These are phyloP conservation scores for Julus scanicus DNA, from an alignment of 2,888 invertebrate genomes.

Conservation along the genomic window DNA sequence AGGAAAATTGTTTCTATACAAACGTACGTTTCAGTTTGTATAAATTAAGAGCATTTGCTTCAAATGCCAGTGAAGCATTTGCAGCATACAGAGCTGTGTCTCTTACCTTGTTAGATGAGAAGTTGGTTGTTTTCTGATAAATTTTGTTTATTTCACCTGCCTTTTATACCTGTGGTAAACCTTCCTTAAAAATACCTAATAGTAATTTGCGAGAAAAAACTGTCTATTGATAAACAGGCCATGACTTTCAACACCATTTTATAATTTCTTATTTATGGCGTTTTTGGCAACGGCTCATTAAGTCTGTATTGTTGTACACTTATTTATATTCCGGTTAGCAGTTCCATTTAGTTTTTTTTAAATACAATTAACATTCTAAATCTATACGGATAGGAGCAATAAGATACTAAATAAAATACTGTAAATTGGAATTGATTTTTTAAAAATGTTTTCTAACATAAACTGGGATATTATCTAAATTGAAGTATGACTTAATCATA, in stretches of 20 bases:
- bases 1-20: too few species aligned
- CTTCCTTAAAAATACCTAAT: neutral
- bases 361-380: neutral
- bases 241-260: slow-evolving; percentile 40
- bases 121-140: neutral
- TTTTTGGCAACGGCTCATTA: neutral
- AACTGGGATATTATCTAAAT: too few species aligned
- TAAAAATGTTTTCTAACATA: too few species aligned
- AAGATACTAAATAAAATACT: too few species aligned
- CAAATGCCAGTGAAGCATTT: too few species aligned
- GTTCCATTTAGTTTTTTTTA: neutral
- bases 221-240: neutral
- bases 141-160: neutral
- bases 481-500: too few species aligned
- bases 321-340: neutral
- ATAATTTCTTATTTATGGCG: neutral
- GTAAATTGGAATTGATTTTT: neutral
- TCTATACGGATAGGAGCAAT: neutral
- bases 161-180: neutral
- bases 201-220: neutral
- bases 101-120: neutral
- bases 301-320: neutral
- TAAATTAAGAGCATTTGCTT: too few species aligned
- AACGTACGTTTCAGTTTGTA: too few species aligned
- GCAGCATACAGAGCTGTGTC: too few species aligned